Conservation (phyloP, 2,797 vertebrate genomes). For the Gadopsis bispinosus region DNA sequence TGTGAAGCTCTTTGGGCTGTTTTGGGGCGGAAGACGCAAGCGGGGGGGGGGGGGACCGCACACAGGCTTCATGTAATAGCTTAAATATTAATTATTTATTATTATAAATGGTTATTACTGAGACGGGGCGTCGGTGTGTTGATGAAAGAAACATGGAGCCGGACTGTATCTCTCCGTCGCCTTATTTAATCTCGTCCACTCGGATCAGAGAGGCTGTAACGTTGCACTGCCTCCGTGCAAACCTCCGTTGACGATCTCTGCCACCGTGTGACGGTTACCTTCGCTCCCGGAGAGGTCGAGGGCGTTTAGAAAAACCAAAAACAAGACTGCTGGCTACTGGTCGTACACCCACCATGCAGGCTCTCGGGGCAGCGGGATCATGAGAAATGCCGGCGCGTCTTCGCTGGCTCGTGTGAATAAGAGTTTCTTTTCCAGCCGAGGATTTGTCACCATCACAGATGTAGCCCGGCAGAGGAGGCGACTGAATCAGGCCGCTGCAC, state of each 20-base stretch:
- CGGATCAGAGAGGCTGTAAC: constrained; percentile 49
- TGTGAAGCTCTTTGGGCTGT: constrained; percentile 32
- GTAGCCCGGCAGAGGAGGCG: constrained; percentile 55
- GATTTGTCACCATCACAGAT: constrained; percentile 55
- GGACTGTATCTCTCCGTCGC: constrained; percentile 52
- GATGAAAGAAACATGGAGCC: constrained; percentile 57
- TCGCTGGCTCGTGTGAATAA: constrained; percentile 25
- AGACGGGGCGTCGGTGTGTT: constrained; percentile 27
- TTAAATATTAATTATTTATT: neutral
- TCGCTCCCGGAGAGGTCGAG: constrained; percentile 27
- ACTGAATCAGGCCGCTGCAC: constrained; percentile 65
- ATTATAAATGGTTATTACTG: neutral
- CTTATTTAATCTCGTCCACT: constrained; percentile 44
- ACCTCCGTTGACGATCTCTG: constrained; percentile 35
- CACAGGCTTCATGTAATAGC: neutral
- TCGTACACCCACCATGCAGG: constrained; percentile 29
- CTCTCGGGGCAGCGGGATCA: constrained; percentile 45
- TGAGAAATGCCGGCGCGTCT: constrained; percentile 53
- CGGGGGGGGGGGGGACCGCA: neutral
- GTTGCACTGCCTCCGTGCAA: constrained; percentile 46
- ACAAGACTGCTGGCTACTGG: constrained; percentile 9
- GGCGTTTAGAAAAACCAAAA: constrained; percentile 33
- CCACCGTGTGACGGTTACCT: constrained; percentile 41
- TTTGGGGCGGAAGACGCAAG: constrained; percentile 28
- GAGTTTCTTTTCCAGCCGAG: constrained; percentile 34